These are phyloP conservation scores for Anaspis maculata DNA, from an alignment of 2,888 invertebrate genomes.

Conservation along the genomic window DNA sequence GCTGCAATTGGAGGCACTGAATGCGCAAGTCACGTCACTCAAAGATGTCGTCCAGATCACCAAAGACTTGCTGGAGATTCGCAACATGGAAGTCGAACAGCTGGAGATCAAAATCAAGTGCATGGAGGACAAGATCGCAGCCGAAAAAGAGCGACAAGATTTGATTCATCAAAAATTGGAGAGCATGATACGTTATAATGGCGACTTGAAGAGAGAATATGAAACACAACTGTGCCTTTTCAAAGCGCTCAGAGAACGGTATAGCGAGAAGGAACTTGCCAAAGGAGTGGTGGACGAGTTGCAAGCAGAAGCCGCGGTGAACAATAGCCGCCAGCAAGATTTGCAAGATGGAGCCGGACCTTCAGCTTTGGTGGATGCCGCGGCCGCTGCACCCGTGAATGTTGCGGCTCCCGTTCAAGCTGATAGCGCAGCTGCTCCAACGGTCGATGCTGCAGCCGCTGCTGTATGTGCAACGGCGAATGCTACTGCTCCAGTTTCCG, in stretches of 20 bases:
- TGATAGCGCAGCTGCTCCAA: no score
- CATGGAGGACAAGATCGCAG: slow-evolving; percentile 60
- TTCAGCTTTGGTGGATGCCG: not conserved
- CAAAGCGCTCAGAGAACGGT: slow-evolving; percentile 44
- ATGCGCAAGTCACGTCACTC: slow-evolving; percentile 63
- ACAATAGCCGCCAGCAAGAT: slow-evolving; percentile 1
- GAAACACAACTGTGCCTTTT: slow-evolving; percentile 68
- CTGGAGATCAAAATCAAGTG: slow-evolving; percentile 57
- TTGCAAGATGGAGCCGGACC: not conserved
- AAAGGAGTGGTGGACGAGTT: slow-evolving; percentile 25
- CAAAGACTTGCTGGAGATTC: slow-evolving; percentile 69
- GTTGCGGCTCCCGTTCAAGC: not conserved
- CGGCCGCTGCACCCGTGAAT: no score
- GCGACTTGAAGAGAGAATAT: slow-evolving; percentile 68
- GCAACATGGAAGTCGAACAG: slow-evolving; percentile 71
- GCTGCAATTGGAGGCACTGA: slow-evolving; percentile 64
- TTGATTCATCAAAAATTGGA: slow-evolving; percentile 63
- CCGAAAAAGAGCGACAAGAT: slow-evolving; percentile 63
- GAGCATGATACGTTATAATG: slow-evolving; percentile 63
- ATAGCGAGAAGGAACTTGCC: slow-evolving; percentile 35
- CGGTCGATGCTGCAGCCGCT: not conserved
- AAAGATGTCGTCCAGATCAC: slow-evolving; percentile 77
- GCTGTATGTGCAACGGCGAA: not conserved
- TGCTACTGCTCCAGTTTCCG: not conserved
- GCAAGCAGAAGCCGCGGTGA: not conserved